These are phyloP conservation scores for Mus caroli DNA, from an alignment of 2,797 vertebrate species.

Conservation along the genomic window DNA sequence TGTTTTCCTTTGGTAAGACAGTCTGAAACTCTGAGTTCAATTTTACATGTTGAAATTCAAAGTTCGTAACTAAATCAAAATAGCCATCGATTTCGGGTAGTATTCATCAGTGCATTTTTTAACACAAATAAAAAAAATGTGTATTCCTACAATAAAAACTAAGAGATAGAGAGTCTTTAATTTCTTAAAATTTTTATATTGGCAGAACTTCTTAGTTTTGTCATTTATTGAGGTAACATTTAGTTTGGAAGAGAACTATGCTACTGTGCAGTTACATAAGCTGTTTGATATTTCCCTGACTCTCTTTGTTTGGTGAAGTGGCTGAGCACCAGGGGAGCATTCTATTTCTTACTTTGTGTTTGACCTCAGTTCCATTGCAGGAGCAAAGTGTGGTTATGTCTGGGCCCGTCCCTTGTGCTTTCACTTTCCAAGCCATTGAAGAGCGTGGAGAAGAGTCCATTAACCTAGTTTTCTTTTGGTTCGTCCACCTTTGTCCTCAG, in stretches of 20 bases:
- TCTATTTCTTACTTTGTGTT: slow-evolving; percentile 64
- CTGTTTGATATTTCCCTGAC: background rate
- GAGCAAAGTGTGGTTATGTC: background rate
- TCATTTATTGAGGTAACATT: slow-evolving; percentile 4
- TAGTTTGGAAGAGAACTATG: background rate
- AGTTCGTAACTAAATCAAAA: slow-evolving; percentile 47
- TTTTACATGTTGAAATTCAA: background rate
- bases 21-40: background rate
- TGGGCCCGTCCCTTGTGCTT: background rate
- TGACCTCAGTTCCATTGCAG: slow-evolving; percentile 46
- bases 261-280: slow-evolving; percentile 13
- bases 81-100: background rate
- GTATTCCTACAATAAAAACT: background rate
- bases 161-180: background rate
- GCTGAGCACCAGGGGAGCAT: background rate
- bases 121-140: background rate
- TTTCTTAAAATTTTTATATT: background rate
- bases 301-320: slow-evolving; percentile 26
- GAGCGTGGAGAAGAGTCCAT: slow-evolving; percentile 30
- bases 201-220: background rate
- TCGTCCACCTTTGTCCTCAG: slow-evolving; percentile 56
- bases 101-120: background rate
- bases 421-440: slow-evolving; percentile 49
- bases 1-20: slow-evolving; percentile 25
- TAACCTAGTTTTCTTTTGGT: slow-evolving; percentile 41